These are phyloP conservation scores for Cygnus buccinator DNA, from an alignment of 2,113 vertebrate species.

Conservation along the genomic window DNA sequence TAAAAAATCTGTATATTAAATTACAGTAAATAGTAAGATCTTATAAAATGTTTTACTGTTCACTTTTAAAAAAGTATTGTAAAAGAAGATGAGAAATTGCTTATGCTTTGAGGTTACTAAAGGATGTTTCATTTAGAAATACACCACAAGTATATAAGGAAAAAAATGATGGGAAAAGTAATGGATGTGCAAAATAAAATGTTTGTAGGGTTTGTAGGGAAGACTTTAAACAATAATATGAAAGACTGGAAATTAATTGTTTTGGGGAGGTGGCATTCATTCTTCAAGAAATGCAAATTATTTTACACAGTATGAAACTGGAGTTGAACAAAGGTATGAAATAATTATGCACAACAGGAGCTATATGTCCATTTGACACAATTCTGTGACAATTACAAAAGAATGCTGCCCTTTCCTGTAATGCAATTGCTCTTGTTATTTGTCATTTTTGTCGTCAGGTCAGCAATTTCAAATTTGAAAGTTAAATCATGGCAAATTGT, in stretches of 20 bases:
- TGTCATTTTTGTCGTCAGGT: constrained; percentile 29
- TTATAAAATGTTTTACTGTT: not conserved
- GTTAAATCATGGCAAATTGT: constrained; percentile 65
- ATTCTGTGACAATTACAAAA: not conserved
- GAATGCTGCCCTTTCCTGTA: constrained; percentile 43
- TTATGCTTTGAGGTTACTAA: not conserved
- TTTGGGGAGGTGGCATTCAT: not conserved
- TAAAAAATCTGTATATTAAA: not conserved
- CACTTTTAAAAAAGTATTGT: not conserved
- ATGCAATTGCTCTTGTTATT: constrained; percentile 47
- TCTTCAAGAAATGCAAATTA: constrained; percentile 27
- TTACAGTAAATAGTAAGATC: not conserved
- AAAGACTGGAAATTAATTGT: not conserved
- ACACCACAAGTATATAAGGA: not conserved
- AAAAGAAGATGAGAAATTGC: not conserved
- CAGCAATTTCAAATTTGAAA: constrained; percentile 56
- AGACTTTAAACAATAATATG: not conserved
- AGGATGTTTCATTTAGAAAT: not conserved
- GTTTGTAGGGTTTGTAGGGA: not conserved
- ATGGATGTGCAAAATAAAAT: not conserved
- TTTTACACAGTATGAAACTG: not conserved
- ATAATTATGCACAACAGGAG: constrained; percentile 34
- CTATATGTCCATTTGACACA: constrained; percentile 51
- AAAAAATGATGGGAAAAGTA: not conserved
- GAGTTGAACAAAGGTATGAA: not conserved